Evolutionary conservation across 2,113 vertebrate species (phyloP).

Genomic region (cattle (Bos taurus)): ARS-UCD2.0 NC_082638.1:6286501-6287000

Average conservation of each 20-base stretch:
- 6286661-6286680: not conserved
- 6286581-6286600: not conserved
- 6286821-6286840: not conserved
- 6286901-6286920: not conserved
- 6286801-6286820: not conserved
- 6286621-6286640: not conserved
- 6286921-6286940: no score
- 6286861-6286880: not conserved
- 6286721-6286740: not conserved
- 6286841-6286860: not conserved
- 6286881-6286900: not conserved
- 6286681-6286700: not conserved
- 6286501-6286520: not conserved
- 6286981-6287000: not conserved
- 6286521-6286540: not conserved
- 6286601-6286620: not conserved
- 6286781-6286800: not conserved
- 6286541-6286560: not conserved
- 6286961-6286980: not conserved
- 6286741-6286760: not conserved
- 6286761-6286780: not conserved
- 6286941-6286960: not conserved
- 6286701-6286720: not conserved
- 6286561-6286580: not conserved
- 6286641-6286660: not conserved